Conservation (phyloP, 1,140 invertebrate species). For the Pygmarrhopalites habei region DNA sequence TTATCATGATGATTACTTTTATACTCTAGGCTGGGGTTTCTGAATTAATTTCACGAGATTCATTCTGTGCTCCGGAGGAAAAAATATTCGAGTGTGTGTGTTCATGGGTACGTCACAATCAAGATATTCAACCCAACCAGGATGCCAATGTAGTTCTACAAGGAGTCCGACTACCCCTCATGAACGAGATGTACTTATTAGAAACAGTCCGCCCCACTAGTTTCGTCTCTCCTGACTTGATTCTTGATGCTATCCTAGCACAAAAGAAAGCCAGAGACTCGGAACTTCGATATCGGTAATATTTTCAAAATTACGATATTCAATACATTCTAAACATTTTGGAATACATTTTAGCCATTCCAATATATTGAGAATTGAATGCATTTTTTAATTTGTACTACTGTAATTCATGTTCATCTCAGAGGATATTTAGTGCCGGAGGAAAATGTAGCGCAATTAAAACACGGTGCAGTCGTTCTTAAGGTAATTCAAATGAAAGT, state of each 20-base stretch:
- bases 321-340: too few species aligned
- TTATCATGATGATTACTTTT: too few species aligned
- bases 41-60: conserved; percentile 81
- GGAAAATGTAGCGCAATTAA: conserved; percentile 78
- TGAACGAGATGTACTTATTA: conserved; percentile 77
- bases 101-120: conserved; percentile 56
- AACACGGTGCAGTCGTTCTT: conserved; percentile 70
- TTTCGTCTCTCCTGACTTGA: conserved; percentile 76
- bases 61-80: conserved; percentile 91
- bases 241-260: conserved; percentile 84
- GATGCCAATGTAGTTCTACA: conserved; percentile 32
- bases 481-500: too few species aligned
- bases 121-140: conserved; percentile 51
- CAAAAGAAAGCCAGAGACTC: conserved; percentile 67
- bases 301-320: too few species aligned
- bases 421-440: conserved; percentile 62
- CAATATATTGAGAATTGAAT: too few species aligned
- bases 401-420: too few species aligned
- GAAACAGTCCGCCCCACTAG: conserved; percentile 76
- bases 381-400: too few species aligned
- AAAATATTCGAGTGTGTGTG: conserved; percentile 86
- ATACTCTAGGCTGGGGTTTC: conserved; percentile 58
- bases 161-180: conserved; percentile 73
- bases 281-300: conserved; percentile 72
- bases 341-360: too few species aligned